Base-by-base conservation (phyloP, 1,140 invertebrate species). In the Drosophila takahashii region DNA sequence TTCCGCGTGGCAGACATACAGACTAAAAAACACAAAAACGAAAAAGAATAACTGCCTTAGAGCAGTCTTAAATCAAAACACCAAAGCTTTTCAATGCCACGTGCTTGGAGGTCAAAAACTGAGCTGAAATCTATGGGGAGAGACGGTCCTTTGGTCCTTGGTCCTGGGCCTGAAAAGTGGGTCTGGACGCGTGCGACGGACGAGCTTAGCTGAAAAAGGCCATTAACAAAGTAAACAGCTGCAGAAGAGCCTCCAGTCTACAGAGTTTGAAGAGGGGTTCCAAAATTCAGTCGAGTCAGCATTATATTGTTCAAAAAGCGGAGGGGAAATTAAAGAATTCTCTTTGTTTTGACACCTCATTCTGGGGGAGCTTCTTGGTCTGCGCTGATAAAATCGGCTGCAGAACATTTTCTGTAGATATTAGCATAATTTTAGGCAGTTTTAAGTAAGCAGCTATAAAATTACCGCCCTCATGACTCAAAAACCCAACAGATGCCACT, bases 181-280 rank as follows among this genome's bases (percentile, higher is more conserved):
- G 42, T 47, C 16, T 18, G 36, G 48, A 62, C 62, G 79, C 74
- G 58, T 78, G 79, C 80, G 61, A 51, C 84, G 71, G 76, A 60
- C 71, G 77, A 65, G 77, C 84, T 89, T 69, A 87, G 79, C 84
- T 89, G 84, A 73, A 87, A 87, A 87, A 87, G 84, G 89, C 84
- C 84, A 87, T 87, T 87, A 87, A 87, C 84, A 89, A 84, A 87
- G 84, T 89, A 87, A 87, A 87, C 84, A 89, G 84, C 84, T 87
- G 84, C 79, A 67, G 67, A 70, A 77, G 79, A 59, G 62, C 45
- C 50, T 53, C 60, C 72, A 69, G 75, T 72, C 73, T 67, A 67
- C 52, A 69, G 58, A 70, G 45, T 26, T 61, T n/a, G 67, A 73
- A 67, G 54, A 45, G 62, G 58, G 36, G 59, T 60, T 16, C 50